Base-by-base conservation (phyloP, 1,140 invertebrate species). In the Drosophila fuyamai region DNA sequence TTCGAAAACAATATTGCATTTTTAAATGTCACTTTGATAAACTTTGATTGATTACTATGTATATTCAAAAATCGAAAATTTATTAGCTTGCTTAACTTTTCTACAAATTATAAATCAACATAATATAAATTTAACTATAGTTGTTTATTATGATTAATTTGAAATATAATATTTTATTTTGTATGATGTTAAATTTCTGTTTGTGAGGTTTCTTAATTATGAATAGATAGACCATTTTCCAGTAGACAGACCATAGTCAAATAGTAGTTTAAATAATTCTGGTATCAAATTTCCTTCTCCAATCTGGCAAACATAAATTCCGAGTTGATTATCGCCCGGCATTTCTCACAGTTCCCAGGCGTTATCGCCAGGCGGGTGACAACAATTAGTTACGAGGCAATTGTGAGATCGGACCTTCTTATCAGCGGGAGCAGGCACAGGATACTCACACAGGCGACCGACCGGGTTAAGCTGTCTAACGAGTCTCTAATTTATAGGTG, bases 401-500 rank as follows among this genome's bases (percentile, higher is more conserved):
- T 67, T 71, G 67, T 57, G 51, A 51, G 65, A 47, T 32, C 48
- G 48, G 9, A 40, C 50, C 40, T 47, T n/a, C 57, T 86, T 90
- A 86, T 90, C 86, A 72, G 66, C 62, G 73, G 61, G 60, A 73
- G 46, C 59, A 36, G 35, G 32, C n/a, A 40, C 41, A 71, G 67
- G 65, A 70, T 16, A 35, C 9, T 10, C 43, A 23, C 4, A 23
- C 23, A 18, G 65, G 48, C 50, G 18, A 44, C 57, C n/a, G 54
- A 44, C 57, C 14, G 57, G 59, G 46, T 35, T 56, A 47, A 38
- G 38, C 53, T 86, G 47, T 81, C 83, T 76, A 90, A 90, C 81
- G 54, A 90, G 85, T 68, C 66, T 72, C 73, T 80, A 86, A 90
- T 90, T 90, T 90, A 90, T 89, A 85, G 67, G 65, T 40, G 60